Evolutionary conservation across 2,888 invertebrate genomes (phyloP).

Genomic region (Argyra leucocephala): DNA sequence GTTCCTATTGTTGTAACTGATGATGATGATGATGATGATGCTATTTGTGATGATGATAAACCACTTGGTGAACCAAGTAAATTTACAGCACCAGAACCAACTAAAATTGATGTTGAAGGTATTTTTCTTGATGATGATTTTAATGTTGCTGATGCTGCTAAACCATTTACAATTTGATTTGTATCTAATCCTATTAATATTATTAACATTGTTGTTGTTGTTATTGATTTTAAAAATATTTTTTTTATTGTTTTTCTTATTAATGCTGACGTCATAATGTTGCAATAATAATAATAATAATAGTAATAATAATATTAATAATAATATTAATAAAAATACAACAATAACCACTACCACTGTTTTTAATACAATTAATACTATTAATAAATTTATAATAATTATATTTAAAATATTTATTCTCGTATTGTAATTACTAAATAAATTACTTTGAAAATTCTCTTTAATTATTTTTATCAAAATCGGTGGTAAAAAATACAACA

Average conservation of each 20-base stretch:
- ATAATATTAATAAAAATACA: too few relatives aligned
- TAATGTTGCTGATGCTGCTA: background rate
- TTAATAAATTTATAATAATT: background rate
- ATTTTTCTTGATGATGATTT: background rate
- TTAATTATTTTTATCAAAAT: background rate
- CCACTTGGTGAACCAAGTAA: background rate
- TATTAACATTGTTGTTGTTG: background rate
- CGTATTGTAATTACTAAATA: background rate
- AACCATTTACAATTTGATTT: background rate
- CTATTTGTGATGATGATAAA: background rate
- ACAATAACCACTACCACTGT: too few relatives aligned
- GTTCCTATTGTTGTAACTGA: background rate
- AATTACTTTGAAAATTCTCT: background rate
- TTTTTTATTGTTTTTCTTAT: background rate
- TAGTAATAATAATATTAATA: background rate
- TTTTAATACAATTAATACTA: too few relatives aligned
- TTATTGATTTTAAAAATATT: background rate
- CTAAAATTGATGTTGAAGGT: background rate
- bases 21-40: background rate
- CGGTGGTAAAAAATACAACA: constrained; percentile 6
- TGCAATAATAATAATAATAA: background rate
- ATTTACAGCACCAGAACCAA: background rate
- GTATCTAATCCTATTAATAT: background rate
- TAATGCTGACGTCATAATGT: background rate
- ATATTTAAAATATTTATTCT: background rate